Conservation (phyloP, 2,113 vertebrate genomes). For the Serinus canaria region DNA sequence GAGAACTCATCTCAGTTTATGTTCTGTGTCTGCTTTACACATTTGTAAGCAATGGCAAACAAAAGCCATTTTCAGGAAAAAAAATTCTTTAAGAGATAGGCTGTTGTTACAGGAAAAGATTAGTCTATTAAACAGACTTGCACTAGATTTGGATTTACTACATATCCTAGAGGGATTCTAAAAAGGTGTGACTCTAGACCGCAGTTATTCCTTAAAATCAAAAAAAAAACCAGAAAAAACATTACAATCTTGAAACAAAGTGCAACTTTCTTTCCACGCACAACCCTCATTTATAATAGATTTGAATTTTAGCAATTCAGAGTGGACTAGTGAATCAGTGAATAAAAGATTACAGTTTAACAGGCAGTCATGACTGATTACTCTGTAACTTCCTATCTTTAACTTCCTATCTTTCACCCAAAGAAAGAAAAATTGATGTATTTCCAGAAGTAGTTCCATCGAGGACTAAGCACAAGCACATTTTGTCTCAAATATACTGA, state of each 20-base stretch:
- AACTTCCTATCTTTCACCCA: background rate
- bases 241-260: background rate
- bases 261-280: rapidly evolving
- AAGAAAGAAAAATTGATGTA: background rate
- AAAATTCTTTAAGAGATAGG: background rate
- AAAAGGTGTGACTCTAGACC: background rate
- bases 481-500: background rate
- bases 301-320: background rate
- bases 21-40: background rate
- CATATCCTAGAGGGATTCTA: background rate
- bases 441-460: background rate
- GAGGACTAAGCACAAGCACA: background rate
- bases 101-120: background rate
- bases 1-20: background rate
- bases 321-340: background rate
- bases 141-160: background rate
- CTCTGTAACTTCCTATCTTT: background rate
- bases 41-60: background rate
- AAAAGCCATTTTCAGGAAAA: background rate
- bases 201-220: background rate
- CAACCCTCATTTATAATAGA: rapidly evolving
- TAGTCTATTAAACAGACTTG: background rate
- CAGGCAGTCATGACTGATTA: background rate
- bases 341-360: background rate
- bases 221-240: background rate